These are phyloP conservation scores for Corvus cornix DNA, from an alignment of 2,113 vertebrate species.

Conservation along the genomic window DNA sequence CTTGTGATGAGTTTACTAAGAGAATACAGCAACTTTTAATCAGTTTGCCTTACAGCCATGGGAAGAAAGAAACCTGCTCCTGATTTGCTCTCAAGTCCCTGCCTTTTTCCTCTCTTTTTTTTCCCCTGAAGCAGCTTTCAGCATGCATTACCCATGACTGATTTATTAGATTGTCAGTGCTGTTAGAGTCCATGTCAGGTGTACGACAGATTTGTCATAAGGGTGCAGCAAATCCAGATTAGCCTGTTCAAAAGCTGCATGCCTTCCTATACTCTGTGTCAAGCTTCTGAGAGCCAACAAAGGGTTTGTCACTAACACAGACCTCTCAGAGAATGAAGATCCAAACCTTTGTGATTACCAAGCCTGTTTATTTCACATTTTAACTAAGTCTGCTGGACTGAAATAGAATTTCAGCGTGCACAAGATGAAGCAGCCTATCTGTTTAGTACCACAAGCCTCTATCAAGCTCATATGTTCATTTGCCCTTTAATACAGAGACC, in stretches of 20 bases:
- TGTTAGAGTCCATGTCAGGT: background rate
- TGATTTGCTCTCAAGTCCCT: background rate
- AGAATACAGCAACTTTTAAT: background rate
- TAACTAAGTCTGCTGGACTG: background rate
- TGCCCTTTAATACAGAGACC: conserved; percentile 1
- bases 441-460: background rate
- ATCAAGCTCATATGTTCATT: background rate
- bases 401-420: background rate
- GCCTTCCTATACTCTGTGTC: background rate
- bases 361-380: background rate
- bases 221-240: background rate
- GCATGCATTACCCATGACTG: conserved; percentile 1
- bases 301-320: background rate
- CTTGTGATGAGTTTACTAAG: background rate
- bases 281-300: background rate
- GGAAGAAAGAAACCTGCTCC: background rate
- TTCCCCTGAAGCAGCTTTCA: background rate
- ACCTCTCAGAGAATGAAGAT: background rate
- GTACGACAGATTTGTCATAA: background rate
- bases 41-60: background rate
- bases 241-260: background rate
- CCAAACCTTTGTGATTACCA: background rate
- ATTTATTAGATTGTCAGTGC: conserved; percentile 27
- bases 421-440: conserved; percentile 3
- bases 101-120: background rate